Evolutionary conservation across 2,113 vertebrate genomes (phyloP), one percentile per base, ranked within the genome.

Genomic region (Dendropsophus ebraccatus): DNA sequence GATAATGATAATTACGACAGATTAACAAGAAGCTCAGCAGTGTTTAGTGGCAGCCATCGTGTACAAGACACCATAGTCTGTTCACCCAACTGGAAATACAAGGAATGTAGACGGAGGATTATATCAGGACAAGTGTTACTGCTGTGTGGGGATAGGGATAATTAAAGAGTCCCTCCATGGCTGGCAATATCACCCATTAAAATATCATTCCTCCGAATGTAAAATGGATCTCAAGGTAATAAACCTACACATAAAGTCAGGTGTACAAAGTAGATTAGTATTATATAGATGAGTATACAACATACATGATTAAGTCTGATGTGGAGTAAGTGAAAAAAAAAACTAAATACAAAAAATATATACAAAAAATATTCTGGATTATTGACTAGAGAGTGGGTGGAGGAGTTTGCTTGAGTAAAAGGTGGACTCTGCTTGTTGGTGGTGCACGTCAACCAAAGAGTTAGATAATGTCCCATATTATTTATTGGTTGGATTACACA

Each of bases 1-100:
- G 72, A 84, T 65, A 84, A 76, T 50, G 54, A 45, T 74, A 84
- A 84, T 84, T 84, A 76, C 56, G 7, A 50, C 73, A 76, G 54
- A 84, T 76, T 65, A 84, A 76, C 54, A 50, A 76, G 37, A 41
- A 58, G 52, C 52, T 76, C 23, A 0, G 19, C 16, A 49, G 54
- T 84, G 69, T 76, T 77, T 62, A 49, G 35, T 50, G 21, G 30
- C n/a, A 65, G 35, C 72, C 54, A 77, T 76, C n/a, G 54, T 16
- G 3, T 6, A 32, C 25, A 35, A 65, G 35, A 60, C 83, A 49
- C 83, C 83, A 77, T 65, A 32, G 62, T 84, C 41, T 84, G 54
- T 60, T 37, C 72, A 49, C 37, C 56, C 72, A 35, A 52, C 54
- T 76, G 73, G 72, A 84, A 84, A 76, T 76, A n/a, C 37, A 73